A percentile compares a stretch with the other conserved stretches of the same genome.
Conservation (phyloP, 2,113 vertebrate genomes). For the Indicator maculatus region DNA sequence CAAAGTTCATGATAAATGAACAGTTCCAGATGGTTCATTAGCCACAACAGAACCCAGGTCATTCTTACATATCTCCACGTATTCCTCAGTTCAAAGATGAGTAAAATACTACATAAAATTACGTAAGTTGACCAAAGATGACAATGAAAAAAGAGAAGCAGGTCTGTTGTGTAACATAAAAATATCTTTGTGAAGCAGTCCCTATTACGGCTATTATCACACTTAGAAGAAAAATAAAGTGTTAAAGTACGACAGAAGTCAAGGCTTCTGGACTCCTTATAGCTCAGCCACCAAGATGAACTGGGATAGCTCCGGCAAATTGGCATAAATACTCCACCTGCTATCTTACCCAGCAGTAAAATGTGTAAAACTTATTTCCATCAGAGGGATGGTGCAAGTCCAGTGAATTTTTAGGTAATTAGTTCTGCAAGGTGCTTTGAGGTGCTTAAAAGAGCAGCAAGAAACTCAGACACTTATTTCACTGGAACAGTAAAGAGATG, state of each 20-base stretch:
- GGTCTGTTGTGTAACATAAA: constrained; percentile 10
- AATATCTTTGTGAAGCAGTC: not conserved
- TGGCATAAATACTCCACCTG: not conserved
- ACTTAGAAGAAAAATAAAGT: not conserved
- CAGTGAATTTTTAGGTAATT: not conserved
- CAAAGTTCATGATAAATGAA: not conserved
- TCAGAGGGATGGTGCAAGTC: not conserved
- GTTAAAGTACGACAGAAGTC: constrained; percentile 31
- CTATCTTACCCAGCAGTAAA: not conserved
- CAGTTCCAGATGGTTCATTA: constrained; percentile 7
- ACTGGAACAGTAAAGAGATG: not conserved
- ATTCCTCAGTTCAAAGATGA: not conserved
- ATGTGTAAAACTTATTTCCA: not conserved
- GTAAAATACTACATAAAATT: not conserved
- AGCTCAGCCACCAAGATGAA: constrained; percentile 27
- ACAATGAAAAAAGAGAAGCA: constrained; percentile 16
- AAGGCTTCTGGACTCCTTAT: constrained; percentile 19
- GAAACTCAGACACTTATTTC: not conserved
- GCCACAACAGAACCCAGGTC: not conserved
- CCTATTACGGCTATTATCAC: not conserved
- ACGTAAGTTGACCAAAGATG: not conserved
- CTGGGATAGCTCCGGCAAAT: not conserved
- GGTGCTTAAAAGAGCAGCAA: not conserved
- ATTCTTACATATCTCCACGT: not conserved
- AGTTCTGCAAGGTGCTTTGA: constrained; percentile 4